Evolutionary conservation across 1,140 invertebrate genomes (phyloP).

Genomic region (Drusus annulatus): DNA sequence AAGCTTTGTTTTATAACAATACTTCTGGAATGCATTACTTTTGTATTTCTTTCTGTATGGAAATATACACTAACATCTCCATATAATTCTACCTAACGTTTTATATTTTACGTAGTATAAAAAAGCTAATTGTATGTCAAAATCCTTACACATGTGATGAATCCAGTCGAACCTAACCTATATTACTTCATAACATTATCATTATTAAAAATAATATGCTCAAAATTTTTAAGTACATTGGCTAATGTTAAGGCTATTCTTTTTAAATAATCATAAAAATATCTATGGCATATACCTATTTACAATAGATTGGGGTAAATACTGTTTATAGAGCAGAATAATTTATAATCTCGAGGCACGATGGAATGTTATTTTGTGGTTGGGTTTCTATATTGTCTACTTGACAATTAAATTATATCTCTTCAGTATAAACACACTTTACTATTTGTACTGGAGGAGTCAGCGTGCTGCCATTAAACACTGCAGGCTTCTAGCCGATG

Average conservation of each 20-base stretch:
- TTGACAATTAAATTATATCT: too few relatives aligned
- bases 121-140: slow-evolving; percentile 43
- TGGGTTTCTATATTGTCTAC: too few relatives aligned
- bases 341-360: slow-evolving; percentile 58
- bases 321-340: slow-evolving; percentile 49
- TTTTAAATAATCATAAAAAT: slow-evolving; percentile 47
- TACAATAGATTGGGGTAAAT: slow-evolving; percentile 53
- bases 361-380: slow-evolving; percentile 51
- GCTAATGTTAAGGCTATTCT: slow-evolving; percentile 42
- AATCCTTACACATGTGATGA: slow-evolving; percentile 42
- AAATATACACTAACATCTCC: slow-evolving; percentile 11
- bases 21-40: slow-evolving; percentile 30
- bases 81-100: slow-evolving; percentile 27
- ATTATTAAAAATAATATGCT: slow-evolving; percentile 28
- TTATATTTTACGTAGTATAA: slow-evolving; percentile 43
- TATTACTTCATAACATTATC: slow-evolving; percentile 16
- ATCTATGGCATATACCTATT: slow-evolving; percentile 50
- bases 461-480: too few relatives aligned
- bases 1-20: background rate
- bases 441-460: too few relatives aligned
- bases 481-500: too few relatives aligned
- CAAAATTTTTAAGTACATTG: slow-evolving; percentile 43
- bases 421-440: too few relatives aligned
- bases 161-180: slow-evolving; percentile 36
- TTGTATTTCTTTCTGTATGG: slow-evolving; percentile 11